Evolutionary conservation across 2,113 vertebrate genomes (phyloP), one percentile per base, ranked within the genome.

Genomic region (Mustela nigripes): DNA sequence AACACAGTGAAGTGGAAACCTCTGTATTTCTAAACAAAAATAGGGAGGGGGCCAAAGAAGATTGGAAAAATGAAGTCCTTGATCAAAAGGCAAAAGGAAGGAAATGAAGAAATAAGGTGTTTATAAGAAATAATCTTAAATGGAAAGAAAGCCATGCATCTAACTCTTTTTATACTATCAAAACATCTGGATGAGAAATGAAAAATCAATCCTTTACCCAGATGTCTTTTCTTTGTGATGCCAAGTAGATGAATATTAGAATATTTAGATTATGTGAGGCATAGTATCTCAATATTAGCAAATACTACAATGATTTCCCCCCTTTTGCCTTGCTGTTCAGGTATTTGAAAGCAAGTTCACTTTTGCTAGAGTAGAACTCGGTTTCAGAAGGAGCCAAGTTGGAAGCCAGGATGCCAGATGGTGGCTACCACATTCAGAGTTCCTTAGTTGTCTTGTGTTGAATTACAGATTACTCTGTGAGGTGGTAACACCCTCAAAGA

Each of bases 201-300:
- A 92, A 96, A 95, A 96, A 69, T 74, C 39, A 94, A 0, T 93
- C 76, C 33, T 82, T 93, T 86, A 92, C 26, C 60, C 91, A 93
- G 88, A 93, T 98, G 78, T 83, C 60, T 96, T 88, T 88, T 80
- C 88, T 96, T 58, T 96, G 48, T 86, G 62, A 97, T 97, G 86
- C 42, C 48, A 26, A 95, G 88, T 89, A 82, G 71, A 93, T 53
- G 65, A 60, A 87, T 92, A 95, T 87, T 88, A n/a, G 39, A 39
- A 39, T 39, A 39, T 39, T 39, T 39, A 78, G 60, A 94, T 81
- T 79, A 81, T 33, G 28, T 14, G 81, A 92, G 91, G 88, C 78
- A 73, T 78, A 74, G 62, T 86, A 69, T 73, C 28, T 89, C 84
- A 95, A 79, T 95, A 97, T 78, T 81, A 82, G 71, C 48, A 96